phyloP scores from a whole-genome alignment of 1,140 invertebrate species.

The Listronotus oregonensis region DNA sequence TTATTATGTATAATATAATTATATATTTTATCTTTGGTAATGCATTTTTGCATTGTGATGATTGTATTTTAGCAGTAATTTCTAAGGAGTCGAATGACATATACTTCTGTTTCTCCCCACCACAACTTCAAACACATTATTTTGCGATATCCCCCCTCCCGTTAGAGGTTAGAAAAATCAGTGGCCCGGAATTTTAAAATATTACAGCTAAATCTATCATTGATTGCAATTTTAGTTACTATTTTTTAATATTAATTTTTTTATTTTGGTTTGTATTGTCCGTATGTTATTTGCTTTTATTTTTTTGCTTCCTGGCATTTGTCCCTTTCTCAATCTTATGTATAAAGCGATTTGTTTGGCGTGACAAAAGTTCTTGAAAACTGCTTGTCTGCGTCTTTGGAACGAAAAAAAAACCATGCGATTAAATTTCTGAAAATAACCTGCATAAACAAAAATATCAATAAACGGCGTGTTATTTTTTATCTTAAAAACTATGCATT shows the following conservation, averaged over 20 bases:
- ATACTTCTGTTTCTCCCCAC: conserved; percentile 52
- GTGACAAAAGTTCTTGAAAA: no score
- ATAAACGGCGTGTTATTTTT: no score
- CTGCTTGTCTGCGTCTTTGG: no score
- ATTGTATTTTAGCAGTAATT: conserved; percentile 74
- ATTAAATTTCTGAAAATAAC: no score
- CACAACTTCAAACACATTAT: conserved; percentile 3
- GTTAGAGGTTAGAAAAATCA: conserved; percentile 16
- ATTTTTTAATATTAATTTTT: conserved; percentile 28
- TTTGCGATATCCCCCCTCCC: conserved; percentile 29
- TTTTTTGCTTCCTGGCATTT: conserved; percentile 1
- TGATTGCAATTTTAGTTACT: conserved; percentile 35
- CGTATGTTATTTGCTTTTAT: conserved; percentile 45
- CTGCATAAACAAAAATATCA: no score
- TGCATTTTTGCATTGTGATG: conserved; percentile 78
- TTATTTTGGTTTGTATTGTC: conserved; percentile 33
- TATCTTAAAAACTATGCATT: no score
- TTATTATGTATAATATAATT: conserved; percentile 72
- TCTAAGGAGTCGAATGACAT: conserved; percentile 61
- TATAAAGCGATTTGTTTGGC: neutral
- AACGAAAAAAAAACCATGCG: no score
- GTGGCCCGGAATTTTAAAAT: conserved; percentile 25
- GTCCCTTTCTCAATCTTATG: conserved; percentile 11
- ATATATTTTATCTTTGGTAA: conserved; percentile 78
- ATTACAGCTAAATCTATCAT: conserved; percentile 21